Evolutionary conservation across 2,888 invertebrate genomes (phyloP).

Genomic region (Drosophila longiperda): DNA sequence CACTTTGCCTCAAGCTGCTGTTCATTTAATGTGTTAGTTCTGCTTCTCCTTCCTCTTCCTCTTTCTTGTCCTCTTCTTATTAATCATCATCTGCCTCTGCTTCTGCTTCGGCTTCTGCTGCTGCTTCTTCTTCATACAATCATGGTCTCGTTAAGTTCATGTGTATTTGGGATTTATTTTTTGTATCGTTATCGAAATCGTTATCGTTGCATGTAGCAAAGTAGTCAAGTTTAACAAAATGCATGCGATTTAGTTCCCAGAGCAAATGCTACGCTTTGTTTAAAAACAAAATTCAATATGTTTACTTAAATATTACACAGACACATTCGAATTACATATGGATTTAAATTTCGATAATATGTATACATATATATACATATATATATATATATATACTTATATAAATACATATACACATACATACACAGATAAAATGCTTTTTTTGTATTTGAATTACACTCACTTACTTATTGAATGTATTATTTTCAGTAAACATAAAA

Average conservation of each 20-base stretch:
- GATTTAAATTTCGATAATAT: constrained; percentile 45
- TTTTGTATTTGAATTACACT: constrained; percentile 21
- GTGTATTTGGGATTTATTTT: constrained; percentile 23
- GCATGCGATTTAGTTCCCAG: constrained; percentile 49
- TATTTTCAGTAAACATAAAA: constrained; percentile 13
- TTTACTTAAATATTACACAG: constrained; percentile 19
- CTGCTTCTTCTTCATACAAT: neutral
- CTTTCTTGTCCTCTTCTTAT: neutral
- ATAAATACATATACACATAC: constrained; percentile 56
- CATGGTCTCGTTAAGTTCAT: constrained; percentile 12
- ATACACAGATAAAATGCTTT: constrained; percentile 30
- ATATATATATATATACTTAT: constrained; percentile 8
- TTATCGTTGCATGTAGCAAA: constrained; percentile 13
- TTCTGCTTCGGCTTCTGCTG: neutral
- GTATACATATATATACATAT: constrained; percentile 12
- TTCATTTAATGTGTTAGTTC: constrained; percentile 32
- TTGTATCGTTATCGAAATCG: constrained; percentile 38
- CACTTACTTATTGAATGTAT: constrained; percentile 12
- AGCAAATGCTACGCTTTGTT: constrained; percentile 33
- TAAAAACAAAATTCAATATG: constrained; percentile 1
- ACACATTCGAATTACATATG: constrained; percentile 9
- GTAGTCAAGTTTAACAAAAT: constrained; percentile 24
- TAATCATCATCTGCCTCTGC: neutral
- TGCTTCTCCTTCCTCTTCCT: neutral
- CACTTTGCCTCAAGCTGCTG: constrained; percentile 54